Conservation (phyloP, 2,113 vertebrate species). For the Xiphorhynchus elegans region DNA sequence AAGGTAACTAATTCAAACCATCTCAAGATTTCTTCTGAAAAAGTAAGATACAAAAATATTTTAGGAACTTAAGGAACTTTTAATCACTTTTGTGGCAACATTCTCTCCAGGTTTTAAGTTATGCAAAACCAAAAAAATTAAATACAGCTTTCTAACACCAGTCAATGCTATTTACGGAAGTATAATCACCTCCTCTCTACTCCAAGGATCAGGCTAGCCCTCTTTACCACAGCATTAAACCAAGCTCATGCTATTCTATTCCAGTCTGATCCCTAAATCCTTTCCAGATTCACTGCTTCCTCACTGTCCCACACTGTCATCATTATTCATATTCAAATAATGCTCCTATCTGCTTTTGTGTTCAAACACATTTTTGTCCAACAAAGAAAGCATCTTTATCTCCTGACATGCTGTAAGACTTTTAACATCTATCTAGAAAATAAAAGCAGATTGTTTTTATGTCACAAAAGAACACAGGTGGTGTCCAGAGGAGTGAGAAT, state of each 20-base stretch:
- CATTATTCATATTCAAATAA: background rate
- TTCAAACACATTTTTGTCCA: background rate
- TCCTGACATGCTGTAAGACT: background rate
- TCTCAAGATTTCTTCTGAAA: background rate
- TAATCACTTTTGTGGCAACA: background rate
- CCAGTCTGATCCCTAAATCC: constrained; percentile 44
- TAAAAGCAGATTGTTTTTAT: background rate
- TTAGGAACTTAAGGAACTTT: background rate
- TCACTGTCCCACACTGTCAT: background rate
- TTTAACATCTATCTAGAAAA: background rate
- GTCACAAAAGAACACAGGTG: background rate
- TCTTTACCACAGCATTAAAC: constrained; percentile 43
- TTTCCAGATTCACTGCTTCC: background rate
- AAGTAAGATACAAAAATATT: background rate
- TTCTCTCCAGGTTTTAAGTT: background rate
- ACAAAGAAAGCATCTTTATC: background rate
- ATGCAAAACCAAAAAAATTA: background rate
- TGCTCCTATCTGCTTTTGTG: background rate
- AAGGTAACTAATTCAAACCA: background rate
- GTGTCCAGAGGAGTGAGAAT: background rate
- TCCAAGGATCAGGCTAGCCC: constrained; percentile 13
- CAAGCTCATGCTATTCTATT: constrained; percentile 34
- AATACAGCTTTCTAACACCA: background rate
- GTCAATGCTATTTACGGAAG: constrained; percentile 21
- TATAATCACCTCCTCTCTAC: background rate